Base-by-base conservation (phyloP, 2,113 vertebrate genomes). In the Calypte anna region DNA sequence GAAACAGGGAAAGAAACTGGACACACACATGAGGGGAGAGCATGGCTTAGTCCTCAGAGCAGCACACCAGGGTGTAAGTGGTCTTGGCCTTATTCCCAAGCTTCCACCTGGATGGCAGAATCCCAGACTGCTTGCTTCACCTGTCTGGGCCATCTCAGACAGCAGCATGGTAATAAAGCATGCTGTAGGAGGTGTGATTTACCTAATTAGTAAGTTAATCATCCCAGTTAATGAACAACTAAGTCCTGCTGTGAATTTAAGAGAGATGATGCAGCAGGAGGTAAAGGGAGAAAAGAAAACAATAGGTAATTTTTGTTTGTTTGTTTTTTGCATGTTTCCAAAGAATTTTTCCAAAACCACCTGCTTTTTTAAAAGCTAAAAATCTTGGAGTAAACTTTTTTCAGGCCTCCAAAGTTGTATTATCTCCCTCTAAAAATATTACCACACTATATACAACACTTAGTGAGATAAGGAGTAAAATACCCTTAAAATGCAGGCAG, bases 201-300 rank as follows among this genome's bases (percentile, higher is more conserved):
- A 72, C 36, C 16, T 30, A 27, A 28, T 40, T 62, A 44, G 19
- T 20, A 62, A 67, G 36, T 68, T 75, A 84, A 87, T 53, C 44
- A 30, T 30, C 31, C 27, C 33, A 57, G 93, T 68, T 72, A 84
- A 91, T 78, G 40, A 92, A 73, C 46, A 76, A 22, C 30, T 64
- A 40, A 36, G 11, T 48, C 55, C 81, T 68, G 57, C 70, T 73
- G 38, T 85, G 66, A 36, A 12, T 59, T 44, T 69, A 73, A 81
- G 51, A 73, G n/a, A 85, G 33, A 67, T 33, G 20, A 22, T 72
- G n/a, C 50, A 82, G 70, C 14, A 62, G 55, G 55, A 73, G 24
- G 33, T 36, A 14, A 87, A 79, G 54, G 55, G 51, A 88, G 62
- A 38, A 69, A 87, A 68, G 38, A 38, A 91, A 92, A 48, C 2